Evolutionary conservation across 1,140 invertebrate genomes (phyloP), one percentile per base, ranked within the genome.

Genomic region (Hycleus cichorii): DNA sequence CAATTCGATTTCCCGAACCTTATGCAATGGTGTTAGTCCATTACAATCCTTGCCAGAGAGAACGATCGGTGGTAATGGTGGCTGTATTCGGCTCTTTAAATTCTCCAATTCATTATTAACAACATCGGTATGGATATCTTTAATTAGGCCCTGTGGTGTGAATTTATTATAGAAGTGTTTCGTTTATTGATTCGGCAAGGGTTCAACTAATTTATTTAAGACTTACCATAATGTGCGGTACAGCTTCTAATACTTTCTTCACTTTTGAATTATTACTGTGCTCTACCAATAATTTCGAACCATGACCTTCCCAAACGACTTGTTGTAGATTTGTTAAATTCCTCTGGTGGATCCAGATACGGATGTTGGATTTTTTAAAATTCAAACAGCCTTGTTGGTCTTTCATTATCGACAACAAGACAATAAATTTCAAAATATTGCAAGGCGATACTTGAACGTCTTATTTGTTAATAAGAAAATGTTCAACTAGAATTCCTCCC

Each of bases 311-410:
- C 87, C 91, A 91, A 8, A 95, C 78, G 2, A 93, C 87, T 66
- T 88, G 84, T 69, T 91, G 88, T 45, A 95, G 74, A 65, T 88
- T 86, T 12, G 81, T 81, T 67, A 94, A 80, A 72, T 94, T 89
- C 69, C 87, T 82, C 70, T 93, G 91, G 70, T 93, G 89, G 60
- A 94, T 93, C 91, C 91, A 95, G 76, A 92, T 91, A 58, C 90
- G 78, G 59, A 95, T 92, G 66, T 92, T 93, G 43, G 91, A 87
- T 39, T 88, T 84, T 67, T 89, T 90, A 64, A 89, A 83, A 66
- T 85, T 84, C 67, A 88, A 75, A 72, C 18, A 18, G 18, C 75
- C 86, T 84, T 27, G 27, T 50, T 47, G 26, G 47, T 57, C 50
- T 25, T 57, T 57, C 55, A 57, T 49, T 27, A 10, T 47, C 2